phyloP scores from a whole-genome alignment of 2,797 vertebrate genomes.

The Okamejei kenojei region DNA sequence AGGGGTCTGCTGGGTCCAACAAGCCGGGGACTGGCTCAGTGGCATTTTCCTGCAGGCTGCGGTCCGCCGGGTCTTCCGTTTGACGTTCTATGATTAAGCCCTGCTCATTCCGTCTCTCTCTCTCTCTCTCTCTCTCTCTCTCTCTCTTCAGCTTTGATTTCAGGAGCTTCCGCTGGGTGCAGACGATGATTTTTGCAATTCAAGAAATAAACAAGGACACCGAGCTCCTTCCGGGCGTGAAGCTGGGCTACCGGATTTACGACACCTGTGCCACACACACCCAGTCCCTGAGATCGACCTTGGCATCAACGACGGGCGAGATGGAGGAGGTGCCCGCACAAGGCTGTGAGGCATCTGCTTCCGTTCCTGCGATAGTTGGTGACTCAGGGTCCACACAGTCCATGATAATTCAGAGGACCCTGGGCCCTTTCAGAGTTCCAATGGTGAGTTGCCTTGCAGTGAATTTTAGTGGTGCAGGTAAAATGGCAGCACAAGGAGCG shows the following conservation, averaged over 20 bases:
- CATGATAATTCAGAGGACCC: conserved; percentile 61
- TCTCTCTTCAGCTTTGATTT: conserved; percentile 56
- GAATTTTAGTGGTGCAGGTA: not conserved
- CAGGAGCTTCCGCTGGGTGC: conserved; percentile 61
- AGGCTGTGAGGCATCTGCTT: conserved; percentile 51
- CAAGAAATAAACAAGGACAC: conserved; percentile 58
- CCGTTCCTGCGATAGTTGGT: conserved; percentile 57
- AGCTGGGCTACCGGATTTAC: conserved; percentile 63
- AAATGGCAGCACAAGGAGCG: too few species aligned
- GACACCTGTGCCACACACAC: conserved; percentile 64
- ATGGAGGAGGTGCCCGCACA: conserved; percentile 44
- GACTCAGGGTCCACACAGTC: conserved; percentile 65
- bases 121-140: too few species aligned
- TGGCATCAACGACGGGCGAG: conserved; percentile 55
- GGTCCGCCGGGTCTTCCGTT: too few species aligned
- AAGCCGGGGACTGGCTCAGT: too few species aligned
- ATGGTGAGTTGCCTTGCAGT: conserved; percentile 49
- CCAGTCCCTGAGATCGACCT: conserved; percentile 58
- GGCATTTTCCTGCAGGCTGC: too few species aligned
- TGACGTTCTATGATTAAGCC: too few species aligned
- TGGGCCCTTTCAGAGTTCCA: conserved; percentile 60
- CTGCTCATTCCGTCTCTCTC: too few species aligned
- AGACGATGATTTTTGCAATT: conserved; percentile 61
- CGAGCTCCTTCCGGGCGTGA: conserved; percentile 54
- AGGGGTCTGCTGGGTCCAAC: too few species aligned